Evolutionary conservation across 2,113 vertebrate species (phyloP), one percentile per base, ranked within the genome.

Genomic region (Siniperca chuatsi): DNA sequence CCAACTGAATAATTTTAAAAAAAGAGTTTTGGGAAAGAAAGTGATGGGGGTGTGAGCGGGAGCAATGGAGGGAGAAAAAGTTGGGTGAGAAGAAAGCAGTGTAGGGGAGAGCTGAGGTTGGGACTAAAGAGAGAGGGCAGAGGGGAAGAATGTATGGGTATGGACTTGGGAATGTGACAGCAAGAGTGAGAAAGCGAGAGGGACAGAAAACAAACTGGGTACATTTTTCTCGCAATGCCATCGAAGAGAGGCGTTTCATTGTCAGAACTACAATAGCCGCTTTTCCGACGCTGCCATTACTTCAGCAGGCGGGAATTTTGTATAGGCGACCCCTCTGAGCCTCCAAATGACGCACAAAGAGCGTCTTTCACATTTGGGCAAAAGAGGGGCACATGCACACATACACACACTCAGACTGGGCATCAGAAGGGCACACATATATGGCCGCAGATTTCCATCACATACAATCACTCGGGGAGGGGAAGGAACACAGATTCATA

Each of bases 261-360:
- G 96, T 96, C 94, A 92, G 83, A 94, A 95, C 95, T 91, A 96
- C 96, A 96, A 96, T 96, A 96, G 95, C 91, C 91, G 94, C 96
- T 95, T 96, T 96, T 95, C 96, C 94, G n/a, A 96, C 92, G 92
- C 93, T 95, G 95, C 92, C 94, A 95, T 96, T 96, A 96, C 96
- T 96, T 96, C 96, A 96, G 95, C 95, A 91, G 90, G 93, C 90
- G 95, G 89, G 96, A 96, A 96, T 96, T 96, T 93, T 92, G 93
- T 94, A 95, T 94, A 95, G 95, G 94, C 95, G 95, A 96, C 96
- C 95, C 94, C 88, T 93, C 81, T 2, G 84, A 93, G 92, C 87
- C 91, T 94, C 92, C 83, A 88, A 94, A 89, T 84, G 92, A 92
- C 82, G 57, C 92, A 96, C 95, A 96, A 96, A 94, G 95, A 92